Evolutionary conservation across 1,140 invertebrate species (phyloP).

Genomic region (Lasioglossum baleicum): DNA sequence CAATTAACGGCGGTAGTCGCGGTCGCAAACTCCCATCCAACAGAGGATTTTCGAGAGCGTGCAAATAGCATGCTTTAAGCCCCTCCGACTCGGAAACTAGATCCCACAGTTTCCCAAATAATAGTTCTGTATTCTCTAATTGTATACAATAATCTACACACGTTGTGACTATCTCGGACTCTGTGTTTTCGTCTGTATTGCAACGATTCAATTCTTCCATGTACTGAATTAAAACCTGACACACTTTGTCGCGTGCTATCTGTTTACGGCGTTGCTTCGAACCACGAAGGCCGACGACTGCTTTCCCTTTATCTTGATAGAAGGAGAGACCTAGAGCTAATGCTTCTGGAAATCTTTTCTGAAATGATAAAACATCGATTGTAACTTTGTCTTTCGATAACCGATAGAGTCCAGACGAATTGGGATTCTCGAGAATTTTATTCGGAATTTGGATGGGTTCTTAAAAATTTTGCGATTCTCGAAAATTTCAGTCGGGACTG

Average conservation of each 20-base stretch:
- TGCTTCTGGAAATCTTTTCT: conserved; percentile 84
- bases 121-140: conserved; percentile 78
- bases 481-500: no score
- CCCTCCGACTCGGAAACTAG: conserved; percentile 75
- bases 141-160: conserved; percentile 77
- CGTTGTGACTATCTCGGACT: conserved; percentile 69
- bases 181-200: conserved; percentile 73
- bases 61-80: conserved; percentile 77
- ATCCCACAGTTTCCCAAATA: conserved; percentile 81
- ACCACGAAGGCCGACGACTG: conserved; percentile 82
- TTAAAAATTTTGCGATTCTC: no score
- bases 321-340: conserved; percentile 85
- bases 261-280: conserved; percentile 82
- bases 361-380: conserved; percentile 62
- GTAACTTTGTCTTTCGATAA: no score
- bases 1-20: conserved; percentile 83
- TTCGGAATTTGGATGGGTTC: no score
- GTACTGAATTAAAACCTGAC: conserved; percentile 78
- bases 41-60: conserved; percentile 79
- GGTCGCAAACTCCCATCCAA: conserved; percentile 79
- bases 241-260: conserved; percentile 83
- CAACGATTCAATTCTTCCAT: conserved; percentile 81
- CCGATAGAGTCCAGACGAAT: no score
- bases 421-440: no score
- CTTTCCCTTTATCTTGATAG: conserved; percentile 86